Percentiles rank a stretch among this genome's conserved stretches.
Conservation (phyloP, 2,888 invertebrate species). For the Scelioninae gen. 1 region DNA sequence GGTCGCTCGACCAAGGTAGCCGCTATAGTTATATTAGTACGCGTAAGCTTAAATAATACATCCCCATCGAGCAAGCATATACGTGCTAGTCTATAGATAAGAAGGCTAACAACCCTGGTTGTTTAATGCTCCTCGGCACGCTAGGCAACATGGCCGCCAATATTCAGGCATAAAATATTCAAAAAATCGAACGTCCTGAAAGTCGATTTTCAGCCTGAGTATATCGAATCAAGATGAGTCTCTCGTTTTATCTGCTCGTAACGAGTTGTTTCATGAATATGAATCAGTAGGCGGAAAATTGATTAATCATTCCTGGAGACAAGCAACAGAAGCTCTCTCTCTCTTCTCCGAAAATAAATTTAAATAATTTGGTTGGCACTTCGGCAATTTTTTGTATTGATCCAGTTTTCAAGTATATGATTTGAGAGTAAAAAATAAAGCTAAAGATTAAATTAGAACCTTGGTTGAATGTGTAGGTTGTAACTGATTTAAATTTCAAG, state of each 20-base stretch:
- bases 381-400: too few relatives aligned
- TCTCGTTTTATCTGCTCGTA: conserved; percentile 24
- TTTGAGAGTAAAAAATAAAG: too few relatives aligned
- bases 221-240: conserved; percentile 19
- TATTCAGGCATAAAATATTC: conserved; percentile 77
- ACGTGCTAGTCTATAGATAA: conserved; percentile 75
- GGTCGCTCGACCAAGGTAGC: conserved; percentile 24
- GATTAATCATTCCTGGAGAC: conserved; percentile 27
- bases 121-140: conserved; percentile 79
- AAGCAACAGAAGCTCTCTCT: too few relatives aligned
- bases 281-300: conserved; percentile 15
- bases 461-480: too few relatives aligned
- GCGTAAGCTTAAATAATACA: conserved; percentile 78
- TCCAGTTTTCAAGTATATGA: too few relatives aligned
- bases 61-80: conserved; percentile 72
- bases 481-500: too few relatives aligned
- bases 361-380: too few relatives aligned
- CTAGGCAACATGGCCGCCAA: conserved; percentile 77
- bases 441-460: too few relatives aligned
- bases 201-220: conserved; percentile 38
- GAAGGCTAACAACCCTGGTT: conserved; percentile 80
- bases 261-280: conserved; percentile 36
- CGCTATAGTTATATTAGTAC: conserved; percentile 61
- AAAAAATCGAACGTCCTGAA: conserved; percentile 72
- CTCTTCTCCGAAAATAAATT: too few relatives aligned